phyloP scores from a whole-genome alignment of 2,797 vertebrate species.

The Tarsius wallacei region DNA sequence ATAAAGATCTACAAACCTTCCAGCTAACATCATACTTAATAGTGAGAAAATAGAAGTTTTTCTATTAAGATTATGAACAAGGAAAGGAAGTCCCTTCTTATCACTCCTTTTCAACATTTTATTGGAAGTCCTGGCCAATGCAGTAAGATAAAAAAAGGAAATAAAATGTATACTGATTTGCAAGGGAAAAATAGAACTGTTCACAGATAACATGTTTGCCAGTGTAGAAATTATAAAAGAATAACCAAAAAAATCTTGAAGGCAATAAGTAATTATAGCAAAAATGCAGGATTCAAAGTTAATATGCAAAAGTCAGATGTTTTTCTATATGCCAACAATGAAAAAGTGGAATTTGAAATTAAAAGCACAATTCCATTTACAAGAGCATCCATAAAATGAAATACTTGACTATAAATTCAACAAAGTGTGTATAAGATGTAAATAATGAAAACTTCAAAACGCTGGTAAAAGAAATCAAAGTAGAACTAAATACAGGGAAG shows the following conservation, averaged over 20 bases:
- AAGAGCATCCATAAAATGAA: too few relatives aligned
- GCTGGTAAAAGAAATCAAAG: background rate
- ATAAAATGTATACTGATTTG: background rate
- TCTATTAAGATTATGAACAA: background rate
- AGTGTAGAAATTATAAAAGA: background rate
- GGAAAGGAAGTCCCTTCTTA: background rate
- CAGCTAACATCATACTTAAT: background rate
- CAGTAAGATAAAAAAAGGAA: background rate
- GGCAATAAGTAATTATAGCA: background rate
- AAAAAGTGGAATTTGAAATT: too few relatives aligned
- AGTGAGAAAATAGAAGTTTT: background rate
- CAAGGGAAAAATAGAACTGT: conserved; percentile 26
- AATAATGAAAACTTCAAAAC: background rate
- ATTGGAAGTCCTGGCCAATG: background rate
- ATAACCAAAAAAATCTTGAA: background rate
- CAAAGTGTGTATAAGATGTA: too few relatives aligned
- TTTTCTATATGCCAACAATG: too few relatives aligned
- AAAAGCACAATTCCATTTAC: too few relatives aligned
- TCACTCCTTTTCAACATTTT: background rate
- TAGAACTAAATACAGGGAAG: background rate
- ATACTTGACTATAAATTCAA: too few relatives aligned
- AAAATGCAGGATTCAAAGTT: background rate
- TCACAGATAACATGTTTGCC: background rate
- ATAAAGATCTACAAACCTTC: background rate
- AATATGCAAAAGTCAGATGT: background rate